Percentiles rank a stretch among this genome's conserved stretches.
Evolutionary conservation across 2,113 vertebrate species (phyloP).

Genomic region (Kryptolebias marmoratus): DNA sequence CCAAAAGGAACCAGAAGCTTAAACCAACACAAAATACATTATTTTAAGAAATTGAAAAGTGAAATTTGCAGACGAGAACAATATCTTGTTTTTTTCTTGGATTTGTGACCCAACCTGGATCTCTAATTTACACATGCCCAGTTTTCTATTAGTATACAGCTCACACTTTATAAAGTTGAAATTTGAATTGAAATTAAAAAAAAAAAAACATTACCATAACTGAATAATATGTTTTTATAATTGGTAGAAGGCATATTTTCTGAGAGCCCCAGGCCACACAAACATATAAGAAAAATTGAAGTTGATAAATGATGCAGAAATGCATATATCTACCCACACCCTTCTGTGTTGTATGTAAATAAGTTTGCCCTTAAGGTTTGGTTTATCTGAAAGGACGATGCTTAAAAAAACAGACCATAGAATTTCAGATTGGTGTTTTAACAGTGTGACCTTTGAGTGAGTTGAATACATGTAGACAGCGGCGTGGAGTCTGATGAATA

Average conservation of each 20-base stretch:
- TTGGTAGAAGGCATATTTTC: conserved; percentile 38
- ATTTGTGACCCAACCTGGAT: too few species aligned
- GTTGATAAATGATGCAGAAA: conserved; percentile 67
- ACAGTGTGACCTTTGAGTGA: conserved; percentile 80
- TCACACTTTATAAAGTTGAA: conserved; percentile 2
- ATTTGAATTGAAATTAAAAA: neutral
- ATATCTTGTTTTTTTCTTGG: too few species aligned
- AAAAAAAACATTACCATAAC: neutral
- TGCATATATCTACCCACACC: conserved; percentile 43
- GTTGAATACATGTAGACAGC: conserved; percentile 74
- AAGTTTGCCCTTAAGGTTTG: conserved; percentile 64
- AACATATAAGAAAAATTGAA: conserved; percentile 46
- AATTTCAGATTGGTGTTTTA: conserved; percentile 76
- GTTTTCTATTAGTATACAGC: neutral
- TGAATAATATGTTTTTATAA: conserved; percentile 32
- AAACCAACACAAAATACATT: too few species aligned
- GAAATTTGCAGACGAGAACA: too few species aligned
- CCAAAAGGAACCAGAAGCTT: too few species aligned
- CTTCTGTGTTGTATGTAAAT: conserved; percentile 65
- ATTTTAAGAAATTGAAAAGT: too few species aligned
- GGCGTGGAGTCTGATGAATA: conserved; percentile 76
- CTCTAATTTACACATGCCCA: neutral
- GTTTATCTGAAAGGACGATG: conserved; percentile 51
- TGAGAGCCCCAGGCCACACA: conserved; percentile 21
- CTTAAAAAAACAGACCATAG: conserved; percentile 62